A percentile compares a stretch with the other conserved stretches of the same genome.
Evolutionary conservation across 2,797 vertebrate genomes (phyloP).

Genomic region (Mastacembelus armatus): DNA sequence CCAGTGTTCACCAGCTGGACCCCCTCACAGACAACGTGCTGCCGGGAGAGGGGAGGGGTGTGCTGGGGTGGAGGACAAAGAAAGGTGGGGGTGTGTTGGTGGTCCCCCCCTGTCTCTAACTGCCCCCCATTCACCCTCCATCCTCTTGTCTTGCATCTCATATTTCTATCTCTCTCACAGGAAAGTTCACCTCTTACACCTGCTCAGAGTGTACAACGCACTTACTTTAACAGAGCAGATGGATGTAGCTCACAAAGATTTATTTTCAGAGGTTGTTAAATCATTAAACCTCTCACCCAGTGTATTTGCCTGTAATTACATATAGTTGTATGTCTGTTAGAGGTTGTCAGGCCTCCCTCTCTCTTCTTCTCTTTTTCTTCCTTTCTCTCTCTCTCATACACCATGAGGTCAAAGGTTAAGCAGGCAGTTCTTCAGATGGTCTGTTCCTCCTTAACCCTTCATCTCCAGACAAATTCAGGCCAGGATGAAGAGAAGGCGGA

Average conservation of each 20-base stretch:
- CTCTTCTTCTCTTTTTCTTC: slow-evolving; percentile 24
- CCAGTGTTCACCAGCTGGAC: slow-evolving; percentile 79
- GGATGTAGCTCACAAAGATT: slow-evolving; percentile 5
- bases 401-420: slow-evolving; percentile 80
- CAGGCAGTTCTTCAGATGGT: slow-evolving; percentile 79
- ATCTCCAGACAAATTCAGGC: slow-evolving; percentile 66
- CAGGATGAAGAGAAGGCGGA: not conserved
- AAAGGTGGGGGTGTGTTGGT: slow-evolving; percentile 57
- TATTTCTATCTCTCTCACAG: slow-evolving; percentile 32
- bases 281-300: slow-evolving; percentile 24
- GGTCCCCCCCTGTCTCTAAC: slow-evolving; percentile 31
- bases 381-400: slow-evolving; percentile 65
- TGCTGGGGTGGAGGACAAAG: slow-evolving; percentile 46
- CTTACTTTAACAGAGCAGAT: slow-evolving; percentile 24
- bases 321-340: slow-evolving; percentile 13
- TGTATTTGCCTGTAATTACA: slow-evolving; percentile 40
- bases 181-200: slow-evolving; percentile 49
- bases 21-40: slow-evolving; percentile 79
- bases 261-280: slow-evolving; percentile 38
- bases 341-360: slow-evolving; percentile 37
- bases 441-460: slow-evolving; percentile 82
- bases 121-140: not conserved
- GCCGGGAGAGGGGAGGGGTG: slow-evolving; percentile 58
- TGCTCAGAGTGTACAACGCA: slow-evolving; percentile 39
- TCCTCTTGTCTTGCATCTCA: slow-evolving; percentile 16